Conservation (phyloP, 2,888 invertebrate species). For the Pterostichus madidus region DNA sequence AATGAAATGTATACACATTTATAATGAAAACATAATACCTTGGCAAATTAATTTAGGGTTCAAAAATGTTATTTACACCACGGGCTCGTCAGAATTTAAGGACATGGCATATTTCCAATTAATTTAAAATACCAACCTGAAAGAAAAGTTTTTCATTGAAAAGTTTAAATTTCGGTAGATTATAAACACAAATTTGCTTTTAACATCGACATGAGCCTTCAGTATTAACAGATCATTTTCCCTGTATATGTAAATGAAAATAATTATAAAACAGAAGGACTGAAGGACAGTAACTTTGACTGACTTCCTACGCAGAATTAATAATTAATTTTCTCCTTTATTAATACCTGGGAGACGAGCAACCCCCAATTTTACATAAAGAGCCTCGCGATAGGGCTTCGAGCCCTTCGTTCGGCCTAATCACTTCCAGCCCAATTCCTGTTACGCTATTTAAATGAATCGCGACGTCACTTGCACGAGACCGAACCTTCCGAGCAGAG, state of each 20-base stretch:
- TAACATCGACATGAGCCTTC: neutral
- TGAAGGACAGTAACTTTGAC: conserved; percentile 43
- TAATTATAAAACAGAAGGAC: conserved; percentile 32
- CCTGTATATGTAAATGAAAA: conserved; percentile 43
- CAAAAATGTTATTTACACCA: no score
- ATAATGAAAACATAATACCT: no score
- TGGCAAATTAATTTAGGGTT: no score
- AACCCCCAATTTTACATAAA: conserved; percentile 57
- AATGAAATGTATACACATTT: no score
- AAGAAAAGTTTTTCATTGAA: conserved; percentile 25
- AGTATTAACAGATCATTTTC: conserved; percentile 39
- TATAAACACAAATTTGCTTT: conserved; percentile 40
- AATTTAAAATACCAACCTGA: neutral
- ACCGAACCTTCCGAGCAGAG: neutral
- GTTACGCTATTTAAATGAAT: conserved; percentile 52
- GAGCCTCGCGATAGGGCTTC: neutral
- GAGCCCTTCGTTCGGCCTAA: conserved; percentile 17
- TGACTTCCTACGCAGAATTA: conserved; percentile 44
- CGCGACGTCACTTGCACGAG: conserved; percentile 47
- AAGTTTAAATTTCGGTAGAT: conserved; percentile 19
- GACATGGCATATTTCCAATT: conserved; percentile 10
- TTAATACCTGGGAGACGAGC: conserved; percentile 49
- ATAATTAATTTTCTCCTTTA: conserved; percentile 60
- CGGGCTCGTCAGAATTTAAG: neutral
- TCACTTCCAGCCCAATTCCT: conserved; percentile 58